Conservation (phyloP, 2,888 invertebrate species). For the Patella pellucida region DNA sequence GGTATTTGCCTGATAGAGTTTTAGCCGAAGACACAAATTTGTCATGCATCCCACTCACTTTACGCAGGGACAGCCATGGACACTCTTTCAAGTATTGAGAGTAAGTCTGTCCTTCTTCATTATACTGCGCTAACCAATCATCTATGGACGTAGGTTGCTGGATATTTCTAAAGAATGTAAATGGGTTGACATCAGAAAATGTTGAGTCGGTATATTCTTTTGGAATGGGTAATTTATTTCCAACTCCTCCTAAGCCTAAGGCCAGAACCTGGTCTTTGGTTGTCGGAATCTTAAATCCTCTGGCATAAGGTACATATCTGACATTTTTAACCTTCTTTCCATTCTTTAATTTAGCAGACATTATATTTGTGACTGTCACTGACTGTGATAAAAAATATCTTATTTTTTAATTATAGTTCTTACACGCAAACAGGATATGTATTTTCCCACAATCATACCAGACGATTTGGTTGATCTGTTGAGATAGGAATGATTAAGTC, state of each 20-base stretch:
- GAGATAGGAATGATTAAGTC: too few relatives aligned
- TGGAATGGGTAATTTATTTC: slow-evolving; percentile 16
- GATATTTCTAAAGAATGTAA: slow-evolving; percentile 49
- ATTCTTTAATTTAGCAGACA: too few relatives aligned
- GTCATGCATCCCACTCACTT: slow-evolving; percentile 53
- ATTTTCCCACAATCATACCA: too few relatives aligned
- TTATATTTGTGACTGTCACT: too few relatives aligned
- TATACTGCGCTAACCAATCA: slow-evolving; percentile 68
- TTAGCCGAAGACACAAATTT: slow-evolving; percentile 49
- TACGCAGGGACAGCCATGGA: slow-evolving; percentile 63
- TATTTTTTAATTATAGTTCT: too few relatives aligned
- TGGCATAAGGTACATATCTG: slow-evolving; percentile 48
- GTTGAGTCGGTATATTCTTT: slow-evolving; percentile 21
- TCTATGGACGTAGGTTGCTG: slow-evolving; percentile 55
- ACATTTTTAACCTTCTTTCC: not conserved
- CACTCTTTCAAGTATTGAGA: slow-evolving; percentile 51
- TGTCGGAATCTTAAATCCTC: slow-evolving; percentile 53
- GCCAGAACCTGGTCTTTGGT: slow-evolving; percentile 41
- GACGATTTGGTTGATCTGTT: too few relatives aligned
- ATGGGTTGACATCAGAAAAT: not conserved
- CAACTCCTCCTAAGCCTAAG: slow-evolving; percentile 44
- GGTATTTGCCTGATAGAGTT: slow-evolving; percentile 56
- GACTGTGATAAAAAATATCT: too few relatives aligned
- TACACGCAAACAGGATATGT: too few relatives aligned
- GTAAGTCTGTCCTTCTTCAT: slow-evolving; percentile 64